Conservation (phyloP, 2,888 invertebrate genomes). For the Macrosoma leucophasiata region DNA sequence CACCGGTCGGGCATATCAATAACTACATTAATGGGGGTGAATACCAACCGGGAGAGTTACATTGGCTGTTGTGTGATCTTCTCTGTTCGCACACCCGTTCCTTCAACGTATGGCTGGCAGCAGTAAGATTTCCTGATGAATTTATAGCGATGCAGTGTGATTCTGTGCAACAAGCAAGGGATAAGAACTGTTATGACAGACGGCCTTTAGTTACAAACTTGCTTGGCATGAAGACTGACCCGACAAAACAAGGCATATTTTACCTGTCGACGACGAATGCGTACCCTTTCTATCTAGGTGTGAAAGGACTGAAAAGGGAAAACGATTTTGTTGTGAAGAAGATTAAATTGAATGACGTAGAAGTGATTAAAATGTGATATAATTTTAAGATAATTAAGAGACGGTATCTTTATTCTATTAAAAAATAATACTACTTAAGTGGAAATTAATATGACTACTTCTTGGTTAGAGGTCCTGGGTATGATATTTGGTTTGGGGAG, state of each 20-base stretch:
- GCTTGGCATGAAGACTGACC: slow-evolving; percentile 31
- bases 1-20: slow-evolving; percentile 51
- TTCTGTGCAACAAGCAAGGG: slow-evolving; percentile 35
- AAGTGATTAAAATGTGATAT: slow-evolving; percentile 25
- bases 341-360: slow-evolving; percentile 17
- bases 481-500: no score
- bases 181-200: slow-evolving; percentile 30
- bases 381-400: not conserved
- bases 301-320: slow-evolving; percentile 44
- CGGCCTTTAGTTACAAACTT: slow-evolving; percentile 30
- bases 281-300: slow-evolving; percentile 47
- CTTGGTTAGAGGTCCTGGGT: no score
- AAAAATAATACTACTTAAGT: no score
- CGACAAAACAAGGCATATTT: slow-evolving; percentile 33
- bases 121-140: slow-evolving; percentile 26
- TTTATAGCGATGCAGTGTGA: slow-evolving; percentile 35
- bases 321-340: slow-evolving; percentile 31
- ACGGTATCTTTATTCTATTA: slow-evolving; percentile 10
- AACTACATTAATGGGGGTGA: slow-evolving; percentile 61
- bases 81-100: slow-evolving; percentile 33
- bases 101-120: slow-evolving; percentile 30
- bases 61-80: slow-evolving; percentile 29
- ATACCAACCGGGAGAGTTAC: slow-evolving; percentile 33
- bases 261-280: slow-evolving; percentile 33
- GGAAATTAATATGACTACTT: no score